Evolutionary conservation across 2,797 vertebrate genomes (phyloP), one percentile per base, ranked within the genome.

Genomic region (Poecilia velifera): DNA sequence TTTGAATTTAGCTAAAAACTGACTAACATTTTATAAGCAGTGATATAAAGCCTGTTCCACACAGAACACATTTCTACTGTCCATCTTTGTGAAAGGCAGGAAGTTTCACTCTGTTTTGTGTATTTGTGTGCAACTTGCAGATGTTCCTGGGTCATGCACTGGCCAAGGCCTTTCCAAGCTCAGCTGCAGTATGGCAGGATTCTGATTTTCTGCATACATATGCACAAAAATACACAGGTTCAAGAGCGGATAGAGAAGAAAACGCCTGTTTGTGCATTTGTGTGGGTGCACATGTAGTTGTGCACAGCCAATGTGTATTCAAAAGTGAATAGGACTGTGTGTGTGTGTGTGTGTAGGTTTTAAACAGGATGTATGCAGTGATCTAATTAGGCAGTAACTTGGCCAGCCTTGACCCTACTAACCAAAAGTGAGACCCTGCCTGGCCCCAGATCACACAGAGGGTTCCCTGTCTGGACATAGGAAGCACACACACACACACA

Each of bases 381-480:
- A 95, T 96, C 90, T 90, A 95, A 96, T 96, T 95, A 95, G 88
- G 82, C 87, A 82, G 87, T 89, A 90, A 91, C 86, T 90, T 90
- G 89, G 82, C 84, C 84, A 78, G 76, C 78, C 75, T 47, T 90
- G 92, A 95, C 91, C 90, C 90, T 76, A 74, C 86, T 87, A 90
- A 90, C 88, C 84, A 76, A 73, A 72, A 72, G 87, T 47, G 71
- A 79, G 87, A 92, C 85, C 89, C 81, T 57, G 81, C 64, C 88
- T 88, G 84, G 84, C 84, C 87, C 86, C 71, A 43, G 81, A 89
- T 90, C 86, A 90, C 89, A 93, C 89, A 93, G 86, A 92, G 87
- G 76, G 85, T 78, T 78, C 70, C 81, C 87, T 93, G 89, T 93
- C 87, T 92, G 81, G 57, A 75, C 14, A 2, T 79, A 86, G 84